Percentiles rank a stretch among this genome's conserved stretches.
Conservation (phyloP, 2,113 vertebrate species). For the Himantopus leucocephalus region DNA sequence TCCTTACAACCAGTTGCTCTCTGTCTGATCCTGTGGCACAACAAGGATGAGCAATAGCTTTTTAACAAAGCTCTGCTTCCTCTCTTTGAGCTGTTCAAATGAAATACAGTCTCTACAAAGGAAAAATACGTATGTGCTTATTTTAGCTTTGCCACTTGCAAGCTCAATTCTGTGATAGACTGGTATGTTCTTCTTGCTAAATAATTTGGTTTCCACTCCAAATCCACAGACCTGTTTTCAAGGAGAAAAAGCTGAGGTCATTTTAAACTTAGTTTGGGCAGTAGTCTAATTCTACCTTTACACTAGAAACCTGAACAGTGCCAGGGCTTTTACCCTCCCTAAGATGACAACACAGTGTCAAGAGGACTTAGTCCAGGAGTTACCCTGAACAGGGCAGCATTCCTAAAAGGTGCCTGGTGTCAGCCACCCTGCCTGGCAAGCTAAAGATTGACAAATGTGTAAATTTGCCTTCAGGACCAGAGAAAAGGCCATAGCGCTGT, state of each 20-base stretch:
- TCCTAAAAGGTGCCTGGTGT: not conserved
- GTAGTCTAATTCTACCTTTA: not conserved
- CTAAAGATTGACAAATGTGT: not conserved
- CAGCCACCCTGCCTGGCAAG: not conserved
- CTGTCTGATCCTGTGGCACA: not conserved
- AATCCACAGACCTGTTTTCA: not conserved
- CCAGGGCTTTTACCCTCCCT: not conserved
- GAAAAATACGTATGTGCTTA: not conserved
- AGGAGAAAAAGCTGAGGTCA: not conserved
- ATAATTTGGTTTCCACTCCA: not conserved
- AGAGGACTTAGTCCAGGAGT: not conserved
- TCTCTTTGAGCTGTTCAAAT: not conserved
- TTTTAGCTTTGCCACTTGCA: not conserved
- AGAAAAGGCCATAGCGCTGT: not conserved
- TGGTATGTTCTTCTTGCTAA: not conserved
- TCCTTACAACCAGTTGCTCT: not conserved
- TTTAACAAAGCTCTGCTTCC: conserved; percentile 2
- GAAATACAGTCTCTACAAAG: not conserved
- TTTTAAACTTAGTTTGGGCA: not conserved
- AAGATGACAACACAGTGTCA: not conserved
- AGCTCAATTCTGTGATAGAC: not conserved
- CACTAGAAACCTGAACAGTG: not conserved
- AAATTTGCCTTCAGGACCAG: not conserved
- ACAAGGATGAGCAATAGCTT: not conserved
- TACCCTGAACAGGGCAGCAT: not conserved